Percentiles rank a stretch among this genome's conserved stretches.
phyloP scores from a whole-genome alignment of 2,113 vertebrate species.

The Pseudopipra pipra region DNA sequence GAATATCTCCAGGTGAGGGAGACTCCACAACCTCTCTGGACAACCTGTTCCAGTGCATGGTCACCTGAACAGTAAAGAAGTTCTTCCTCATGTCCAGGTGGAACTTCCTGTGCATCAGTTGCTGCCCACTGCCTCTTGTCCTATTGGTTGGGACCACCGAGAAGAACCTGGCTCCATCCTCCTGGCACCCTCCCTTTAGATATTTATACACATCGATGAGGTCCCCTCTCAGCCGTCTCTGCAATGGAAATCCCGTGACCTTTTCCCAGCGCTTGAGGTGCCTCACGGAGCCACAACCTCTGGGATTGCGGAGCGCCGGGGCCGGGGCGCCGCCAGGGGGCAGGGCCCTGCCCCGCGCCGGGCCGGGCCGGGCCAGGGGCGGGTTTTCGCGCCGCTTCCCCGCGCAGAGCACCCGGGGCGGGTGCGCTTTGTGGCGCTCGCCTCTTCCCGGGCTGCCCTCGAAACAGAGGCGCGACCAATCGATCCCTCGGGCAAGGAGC shows the following conservation, averaged over 20 bases:
- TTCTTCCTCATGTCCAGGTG: background rate
- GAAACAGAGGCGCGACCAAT: background rate
- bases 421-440: background rate
- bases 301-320: rapidly evolving
- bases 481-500: background rate
- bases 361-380: background rate
- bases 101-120: background rate
- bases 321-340: background rate
- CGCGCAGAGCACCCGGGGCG: background rate
- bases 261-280: rapidly evolving
- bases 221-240: rapidly evolving
- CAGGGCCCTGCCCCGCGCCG: background rate
- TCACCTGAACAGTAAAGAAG: background rate
- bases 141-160: background rate
- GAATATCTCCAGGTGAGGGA: background rate
- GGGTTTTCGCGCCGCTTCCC: background rate
- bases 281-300: background rate
- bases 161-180: background rate
- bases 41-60: background rate
- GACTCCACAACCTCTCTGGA: background rate
- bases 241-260: rapidly evolving
- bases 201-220: rapidly evolving
- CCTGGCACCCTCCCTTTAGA: background rate
- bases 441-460: background rate
- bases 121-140: background rate